phyloP scores from a whole-genome alignment of 1,140 invertebrate genomes.

The Psilanteris sp. region DNA sequence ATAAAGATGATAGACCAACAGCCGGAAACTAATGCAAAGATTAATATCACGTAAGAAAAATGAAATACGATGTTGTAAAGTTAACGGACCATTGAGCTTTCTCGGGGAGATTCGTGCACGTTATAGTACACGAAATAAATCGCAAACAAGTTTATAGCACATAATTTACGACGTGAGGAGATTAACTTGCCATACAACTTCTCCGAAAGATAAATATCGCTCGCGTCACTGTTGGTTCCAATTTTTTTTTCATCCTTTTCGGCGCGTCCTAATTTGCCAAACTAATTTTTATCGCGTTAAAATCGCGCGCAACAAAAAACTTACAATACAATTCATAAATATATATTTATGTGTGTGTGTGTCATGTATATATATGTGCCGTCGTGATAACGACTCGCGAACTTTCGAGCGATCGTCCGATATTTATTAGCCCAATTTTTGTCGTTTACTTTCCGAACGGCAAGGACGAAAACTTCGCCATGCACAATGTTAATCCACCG shows the following conservation, averaged over 20 bases:
- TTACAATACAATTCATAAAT: too few relatives aligned
- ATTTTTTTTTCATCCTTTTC: constrained; percentile 31
- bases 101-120: constrained; percentile 42
- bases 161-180: constrained; percentile 58
- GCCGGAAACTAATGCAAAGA: constrained; percentile 55
- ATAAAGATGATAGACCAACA: constrained; percentile 48
- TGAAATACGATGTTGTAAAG: constrained; percentile 61
- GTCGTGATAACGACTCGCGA: too few relatives aligned
- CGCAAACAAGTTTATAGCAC: constrained; percentile 61
- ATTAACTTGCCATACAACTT: constrained; percentile 58
- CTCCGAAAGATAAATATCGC: constrained; percentile 47
- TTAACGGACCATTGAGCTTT: constrained; percentile 60
- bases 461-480: too few relatives aligned
- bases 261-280: constrained; percentile 6
- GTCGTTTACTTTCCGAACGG: too few relatives aligned
- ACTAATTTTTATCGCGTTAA: background rate
- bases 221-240: constrained; percentile 8
- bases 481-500: too few relatives aligned
- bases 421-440: too few relatives aligned
- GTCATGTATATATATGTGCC: too few relatives aligned
- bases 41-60: constrained; percentile 58
- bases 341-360: too few relatives aligned
- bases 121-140: constrained; percentile 60
- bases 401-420: too few relatives aligned
- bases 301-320: too few relatives aligned